Base-by-base conservation (phyloP, 2,888 invertebrate genomes). In the Myathropa florea region DNA sequence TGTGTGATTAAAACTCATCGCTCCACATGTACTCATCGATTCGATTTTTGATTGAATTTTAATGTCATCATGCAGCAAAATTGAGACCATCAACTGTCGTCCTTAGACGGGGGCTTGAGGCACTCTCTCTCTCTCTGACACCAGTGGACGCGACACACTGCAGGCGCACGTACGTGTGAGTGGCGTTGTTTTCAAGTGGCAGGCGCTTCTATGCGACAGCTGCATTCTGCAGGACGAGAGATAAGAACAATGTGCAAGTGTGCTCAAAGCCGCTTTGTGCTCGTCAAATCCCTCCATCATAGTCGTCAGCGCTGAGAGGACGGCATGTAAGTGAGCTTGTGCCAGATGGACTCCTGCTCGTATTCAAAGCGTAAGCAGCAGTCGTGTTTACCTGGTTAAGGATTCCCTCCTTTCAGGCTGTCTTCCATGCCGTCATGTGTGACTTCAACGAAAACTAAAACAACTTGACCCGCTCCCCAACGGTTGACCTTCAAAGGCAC, bases 11-110 rank as follows among this genome's bases (percentile, higher is more conserved):
- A 83, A 79, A 57, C 71, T 82, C 73, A 75, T 55, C 72, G 68
- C 46, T 60, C 73, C 68, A 75, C 77, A 75, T 75, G 55, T 59
- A 71, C 61, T 65, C 70, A 83, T 83, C 71, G 71, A 75, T 83
- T 63, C 68, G 75, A 75, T 61, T 71, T 86, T 75, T 83, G 86
- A 86, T 82, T 83, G 70, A 82, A 86, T 86, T 86, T 83, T 65
- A 86, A 83, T 75, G 63, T 70, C 64, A 85, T 82, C 77, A 82
- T 85, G 77, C 76, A 65, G 68, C 68, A 68, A 77, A 77, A 71
- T 53, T 46, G 59, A 82, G 63, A 28, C 28, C 46, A 6, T 59
- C 39, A 80, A 59, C 76, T 57, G 76, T 26, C 57, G 63, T 76
- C 59, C 39, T 80, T 67, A 63, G 60, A 67, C 57, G 64, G 46